phyloP scores from a whole-genome alignment of 2,113 vertebrate species.

The Brachyistius frenatus region DNA sequence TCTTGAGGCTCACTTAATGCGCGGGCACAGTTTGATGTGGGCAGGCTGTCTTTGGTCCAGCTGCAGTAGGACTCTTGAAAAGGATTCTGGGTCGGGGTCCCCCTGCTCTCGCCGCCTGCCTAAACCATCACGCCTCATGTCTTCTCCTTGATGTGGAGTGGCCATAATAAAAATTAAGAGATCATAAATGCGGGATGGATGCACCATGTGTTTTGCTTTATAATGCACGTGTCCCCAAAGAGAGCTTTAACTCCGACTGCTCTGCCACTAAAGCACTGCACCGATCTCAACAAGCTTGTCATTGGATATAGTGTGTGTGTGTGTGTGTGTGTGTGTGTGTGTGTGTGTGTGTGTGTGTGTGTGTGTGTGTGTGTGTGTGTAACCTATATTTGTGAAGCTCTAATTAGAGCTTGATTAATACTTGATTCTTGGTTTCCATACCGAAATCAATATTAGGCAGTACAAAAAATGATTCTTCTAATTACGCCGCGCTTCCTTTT shows the following conservation, averaged over 20 bases:
- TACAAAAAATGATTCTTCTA: too few relatives aligned
- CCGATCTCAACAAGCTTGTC: not conserved
- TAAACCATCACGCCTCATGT: constrained; percentile 52
- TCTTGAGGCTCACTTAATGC: constrained; percentile 37
- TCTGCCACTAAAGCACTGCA: too few relatives aligned
- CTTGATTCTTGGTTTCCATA: not conserved
- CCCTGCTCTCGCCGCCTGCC: constrained; percentile 54
- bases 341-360: not conserved
- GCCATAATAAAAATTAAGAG: constrained; percentile 63
- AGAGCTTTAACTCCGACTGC: constrained; percentile 11
- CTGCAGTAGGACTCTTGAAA: constrained; percentile 60
- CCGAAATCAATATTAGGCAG: too few relatives aligned
- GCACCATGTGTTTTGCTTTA: constrained; percentile 67
- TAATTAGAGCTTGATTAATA: not conserved
- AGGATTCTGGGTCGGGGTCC: constrained; percentile 58
- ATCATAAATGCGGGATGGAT: constrained; percentile 71
- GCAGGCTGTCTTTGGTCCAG: constrained; percentile 41
- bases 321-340: too few relatives aligned
- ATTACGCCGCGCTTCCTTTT: too few relatives aligned
- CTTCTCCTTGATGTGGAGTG: constrained; percentile 71
- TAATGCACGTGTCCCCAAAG: constrained; percentile 18
- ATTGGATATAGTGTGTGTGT: not conserved
- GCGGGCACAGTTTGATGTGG: constrained; percentile 65
- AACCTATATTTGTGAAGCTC: constrained; percentile 2
- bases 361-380: not conserved